Percentiles rank a stretch among this genome's conserved stretches.
Conservation (phyloP, 2,888 invertebrate species). For the Philhelius pedissequus region DNA sequence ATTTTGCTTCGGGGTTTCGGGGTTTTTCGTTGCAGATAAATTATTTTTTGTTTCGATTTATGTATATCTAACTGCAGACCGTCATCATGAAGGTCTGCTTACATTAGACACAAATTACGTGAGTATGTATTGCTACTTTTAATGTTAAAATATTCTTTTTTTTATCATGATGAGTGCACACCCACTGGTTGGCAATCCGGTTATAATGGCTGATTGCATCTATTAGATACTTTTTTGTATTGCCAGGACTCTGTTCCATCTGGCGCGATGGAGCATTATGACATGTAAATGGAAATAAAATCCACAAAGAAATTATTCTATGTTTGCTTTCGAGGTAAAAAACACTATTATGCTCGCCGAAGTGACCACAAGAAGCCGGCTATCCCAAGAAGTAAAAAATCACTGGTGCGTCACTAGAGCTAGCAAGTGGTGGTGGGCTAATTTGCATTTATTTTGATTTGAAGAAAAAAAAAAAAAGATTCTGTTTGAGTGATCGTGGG, state of each 20-base stretch:
- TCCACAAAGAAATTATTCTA: background rate
- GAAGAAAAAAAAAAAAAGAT: constrained; percentile 3
- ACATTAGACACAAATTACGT: constrained; percentile 53
- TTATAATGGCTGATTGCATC: constrained; percentile 48
- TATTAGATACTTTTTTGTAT: background rate
- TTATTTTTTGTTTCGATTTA: constrained; percentile 6
- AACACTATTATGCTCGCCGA: background rate
- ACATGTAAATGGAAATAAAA: background rate
- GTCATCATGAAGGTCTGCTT: constrained; percentile 7
- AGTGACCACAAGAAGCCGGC: background rate
- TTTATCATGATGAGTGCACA: constrained; percentile 1
- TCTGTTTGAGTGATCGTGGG: constrained; percentile 31
- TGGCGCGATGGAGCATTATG: constrained; percentile 1
- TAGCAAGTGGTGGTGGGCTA: constrained; percentile 7
- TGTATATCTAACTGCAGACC: constrained; percentile 32
- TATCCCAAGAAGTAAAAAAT: constrained; percentile 41
- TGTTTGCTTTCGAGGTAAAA: background rate
- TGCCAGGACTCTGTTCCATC: constrained; percentile 31
- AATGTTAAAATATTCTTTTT: background rate
- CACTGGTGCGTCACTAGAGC: constrained; percentile 46
- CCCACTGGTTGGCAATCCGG: constrained; percentile 46
- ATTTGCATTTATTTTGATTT: constrained; percentile 63
- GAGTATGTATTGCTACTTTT: constrained; percentile 20
- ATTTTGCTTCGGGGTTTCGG: background rate
- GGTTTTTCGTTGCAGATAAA: constrained; percentile 11